Base-by-base conservation (phyloP, 2,113 vertebrate species). In the Lepus europaeus region DNA sequence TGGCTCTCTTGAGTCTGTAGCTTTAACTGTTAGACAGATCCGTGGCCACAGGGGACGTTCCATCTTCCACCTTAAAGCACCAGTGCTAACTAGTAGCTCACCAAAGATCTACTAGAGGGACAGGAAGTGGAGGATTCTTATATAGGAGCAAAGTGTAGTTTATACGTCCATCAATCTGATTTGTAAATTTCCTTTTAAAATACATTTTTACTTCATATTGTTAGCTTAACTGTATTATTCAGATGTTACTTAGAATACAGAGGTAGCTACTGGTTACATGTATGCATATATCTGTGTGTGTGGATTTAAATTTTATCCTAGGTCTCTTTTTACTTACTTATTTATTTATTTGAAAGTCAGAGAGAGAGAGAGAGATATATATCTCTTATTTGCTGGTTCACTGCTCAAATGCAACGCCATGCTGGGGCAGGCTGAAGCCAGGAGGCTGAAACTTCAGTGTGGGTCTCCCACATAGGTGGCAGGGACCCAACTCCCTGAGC, bases 151-250 rank as follows among this genome's bases (percentile, higher is more conserved):
- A 97, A 73, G 69, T 45, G 64, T 78, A 64, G 61, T 45, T 45
- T 74, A 33, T 17, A 39, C 72, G 23, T 29, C 78, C 20, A 79
- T 53, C 11, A 45, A 70, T 19, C 39, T 84, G 23, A 66, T 27
- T 82, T 61, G 13, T 9, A 89, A 59, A 92, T 74, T 82, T 14
- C 49, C 3, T 64, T 80, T 92, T 66, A 84, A 92, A 73, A 23
- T 85, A 13, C 80, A 66, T 56, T 89, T 90, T 45, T 89, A 69
- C 39, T 88, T 89, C 68, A 29, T 29, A 45, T 27, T 74, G 4
- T 45, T 20, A 72, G 22, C 29, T 85, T 77, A 73, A 39, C 79
- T 69, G 87, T 85, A 93, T 79, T 56, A 81, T 87, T 94, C 36
- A 68, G 14, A 81, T 22, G 23, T 23, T 93, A 33, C 33, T 85